Base-by-base conservation (phyloP, 2,113 vertebrate species). In the Cisticola juncidis region DNA sequence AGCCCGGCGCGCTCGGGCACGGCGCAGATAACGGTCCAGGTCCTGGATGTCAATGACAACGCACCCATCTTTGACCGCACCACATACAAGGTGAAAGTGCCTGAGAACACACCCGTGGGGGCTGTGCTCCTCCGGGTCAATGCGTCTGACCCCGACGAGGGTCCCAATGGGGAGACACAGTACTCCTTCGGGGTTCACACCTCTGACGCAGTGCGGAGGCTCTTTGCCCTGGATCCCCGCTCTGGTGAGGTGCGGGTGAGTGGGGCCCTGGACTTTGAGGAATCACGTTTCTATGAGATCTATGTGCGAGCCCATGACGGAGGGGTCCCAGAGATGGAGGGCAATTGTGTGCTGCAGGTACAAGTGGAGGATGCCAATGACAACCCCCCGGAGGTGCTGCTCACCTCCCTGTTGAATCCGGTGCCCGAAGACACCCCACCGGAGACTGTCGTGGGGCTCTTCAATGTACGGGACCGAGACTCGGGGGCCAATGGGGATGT, bases 11-110 rank as follows among this genome's bases (percentile, higher is more conserved):
- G 80, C 84, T 98, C 98, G 1, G 98, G 98, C 68, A 98, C 97
- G 2, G 97, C 95, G 1, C 97, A 97, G 33, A 96, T 99, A 87
- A 97, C 97, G 1, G 79, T 99, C n/a, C 96, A 96, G 26, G 98
- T 99, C 38, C 93, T 99, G 92, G 99, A 99, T 61, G 80, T 64
- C 31, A 99, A 99, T 83, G 99, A 99, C 79, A 99, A 99, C 0
- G 98, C 98, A 0, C 99, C 99, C 10, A 23, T 93, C 66, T 99
- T 97, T 95, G 98, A 97, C 76, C 96, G 68, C 18, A 74, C 97
- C 12, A 93, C 77, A 1, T 97, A 98, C 58, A 98, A 97, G 64
- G 96, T 98, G 68, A 97, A 86, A 28, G 92, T 98, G n/a, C 91
- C 53, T 0, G 98, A 98, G 95, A 98, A 98, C 72, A 94, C 86